Percentiles rank a stretch among this genome's conserved stretches.
These are phyloP conservation scores for Serranus cabrilla DNA, from an alignment of 2,797 vertebrate species.

Conservation along the genomic window DNA sequence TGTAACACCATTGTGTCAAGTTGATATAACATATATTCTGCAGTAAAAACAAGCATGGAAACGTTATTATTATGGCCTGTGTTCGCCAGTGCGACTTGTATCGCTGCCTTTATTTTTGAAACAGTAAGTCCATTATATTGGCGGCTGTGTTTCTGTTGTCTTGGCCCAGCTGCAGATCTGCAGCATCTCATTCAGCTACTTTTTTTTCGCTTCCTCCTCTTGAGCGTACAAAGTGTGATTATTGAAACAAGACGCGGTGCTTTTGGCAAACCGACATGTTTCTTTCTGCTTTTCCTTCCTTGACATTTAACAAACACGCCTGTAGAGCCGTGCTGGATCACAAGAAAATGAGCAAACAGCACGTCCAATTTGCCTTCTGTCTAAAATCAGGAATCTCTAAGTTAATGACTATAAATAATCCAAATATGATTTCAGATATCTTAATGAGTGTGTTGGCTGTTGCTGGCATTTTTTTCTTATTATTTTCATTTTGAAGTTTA, in stretches of 20 bases:
- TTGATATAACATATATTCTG: neutral
- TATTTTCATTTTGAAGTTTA: constrained; percentile 24
- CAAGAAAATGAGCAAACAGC: constrained; percentile 46
- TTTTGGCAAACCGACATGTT: constrained; percentile 58
- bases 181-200: constrained; percentile 56
- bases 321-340: constrained; percentile 31
- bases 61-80: neutral
- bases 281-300: constrained; percentile 51
- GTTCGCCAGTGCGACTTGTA: constrained; percentile 3
- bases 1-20: neutral
- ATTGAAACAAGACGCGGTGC: constrained; percentile 63
- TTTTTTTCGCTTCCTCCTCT: constrained; percentile 58
- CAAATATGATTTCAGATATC: constrained; percentile 43
- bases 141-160: constrained; percentile 33
- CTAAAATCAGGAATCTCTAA: constrained; percentile 45
- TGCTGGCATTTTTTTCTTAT: neutral
- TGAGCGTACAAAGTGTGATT: constrained; percentile 61
- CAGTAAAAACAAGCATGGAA: neutral
- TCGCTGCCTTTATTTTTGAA: constrained; percentile 19
- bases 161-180: constrained; percentile 52
- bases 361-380: constrained; percentile 48
- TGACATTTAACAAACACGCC: constrained; percentile 54
- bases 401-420: constrained; percentile 54
- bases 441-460: constrained; percentile 31
- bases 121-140: constrained; percentile 41